Evolutionary conservation across 2,888 invertebrate species (phyloP).

Genomic region (Polyploca ridens): DNA sequence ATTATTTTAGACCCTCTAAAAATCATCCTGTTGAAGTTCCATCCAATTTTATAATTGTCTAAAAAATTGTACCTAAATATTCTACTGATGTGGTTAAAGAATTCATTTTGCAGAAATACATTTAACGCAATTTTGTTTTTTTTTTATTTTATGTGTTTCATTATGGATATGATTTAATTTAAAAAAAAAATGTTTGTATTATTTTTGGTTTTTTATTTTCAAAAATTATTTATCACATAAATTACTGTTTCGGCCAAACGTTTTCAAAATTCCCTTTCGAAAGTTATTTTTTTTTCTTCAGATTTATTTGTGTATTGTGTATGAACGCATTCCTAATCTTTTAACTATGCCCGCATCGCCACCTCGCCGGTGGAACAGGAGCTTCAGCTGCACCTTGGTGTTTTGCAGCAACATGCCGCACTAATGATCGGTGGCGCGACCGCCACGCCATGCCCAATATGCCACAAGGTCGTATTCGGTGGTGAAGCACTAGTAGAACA

Average conservation of each 20-base stretch:
- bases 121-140: neutral
- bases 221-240: constrained; percentile 37
- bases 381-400: constrained; percentile 96
- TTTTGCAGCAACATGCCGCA: constrained; percentile 97
- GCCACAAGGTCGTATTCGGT: constrained; percentile 97
- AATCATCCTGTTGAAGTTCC: neutral
- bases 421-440: constrained; percentile 96
- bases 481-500: constrained; percentile 97
- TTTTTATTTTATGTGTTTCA: constrained; percentile 5
- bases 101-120: constrained; percentile 12
- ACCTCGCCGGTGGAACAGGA: constrained; percentile 84
- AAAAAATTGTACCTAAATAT: neutral
- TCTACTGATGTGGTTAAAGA: neutral
- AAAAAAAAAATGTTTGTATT: constrained; percentile 23
- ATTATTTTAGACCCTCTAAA: neutral
- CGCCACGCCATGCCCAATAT: constrained; percentile 96
- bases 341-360: constrained; percentile 78
- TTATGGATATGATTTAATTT: constrained; percentile 9
- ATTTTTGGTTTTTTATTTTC: constrained; percentile 12
- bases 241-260: constrained; percentile 52
- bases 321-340: constrained; percentile 72
- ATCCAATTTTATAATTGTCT: neutral
- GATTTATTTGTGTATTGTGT: constrained; percentile 49
- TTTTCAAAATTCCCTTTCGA: constrained; percentile 65
- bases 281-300: constrained; percentile 44